Percentiles rank a stretch among this genome's conserved stretches.
Conservation (phyloP, 1,140 invertebrate species). For the Microplitis mediator region DNA sequence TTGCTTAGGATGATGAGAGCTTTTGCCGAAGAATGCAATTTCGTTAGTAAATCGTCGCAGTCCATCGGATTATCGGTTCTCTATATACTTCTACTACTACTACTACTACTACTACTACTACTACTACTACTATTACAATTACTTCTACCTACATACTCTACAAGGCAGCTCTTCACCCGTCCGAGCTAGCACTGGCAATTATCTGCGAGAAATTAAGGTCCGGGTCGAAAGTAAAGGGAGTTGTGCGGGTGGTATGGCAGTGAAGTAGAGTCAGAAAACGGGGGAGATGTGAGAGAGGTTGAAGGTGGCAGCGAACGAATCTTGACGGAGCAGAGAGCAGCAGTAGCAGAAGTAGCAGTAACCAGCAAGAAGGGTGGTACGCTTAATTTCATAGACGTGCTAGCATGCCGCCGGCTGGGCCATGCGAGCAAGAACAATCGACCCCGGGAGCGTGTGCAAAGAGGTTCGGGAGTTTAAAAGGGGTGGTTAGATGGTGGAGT, state of each 20-base stretch:
- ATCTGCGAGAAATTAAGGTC: slow-evolving; percentile 35
- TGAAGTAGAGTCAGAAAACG: background rate
- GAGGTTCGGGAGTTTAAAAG: slow-evolving; percentile 10
- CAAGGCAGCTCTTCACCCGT: too few species aligned
- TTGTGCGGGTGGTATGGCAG: slow-evolving; percentile 4
- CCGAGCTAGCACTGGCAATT: slow-evolving; percentile 29
- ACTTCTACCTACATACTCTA: too few species aligned
- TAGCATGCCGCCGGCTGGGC: slow-evolving; percentile 1
- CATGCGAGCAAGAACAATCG: slow-evolving; percentile 39
- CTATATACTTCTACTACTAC: background rate
- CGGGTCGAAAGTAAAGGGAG: slow-evolving; percentile 20
- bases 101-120: too few species aligned
- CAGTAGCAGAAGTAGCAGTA: slow-evolving; percentile 19
- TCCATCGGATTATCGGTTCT: slow-evolving; percentile 21
- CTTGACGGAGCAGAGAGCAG: slow-evolving; percentile 27
- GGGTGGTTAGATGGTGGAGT: background rate
- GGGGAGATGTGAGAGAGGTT: background rate
- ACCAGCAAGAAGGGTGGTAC: slow-evolving; percentile 27
- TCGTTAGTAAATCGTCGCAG: slow-evolving; percentile 22
- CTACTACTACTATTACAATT: too few species aligned
- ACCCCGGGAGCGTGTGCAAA: slow-evolving; percentile 33
- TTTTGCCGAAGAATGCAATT: slow-evolving; percentile 36
- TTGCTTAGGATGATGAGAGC: slow-evolving; percentile 32
- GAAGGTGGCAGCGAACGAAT: slow-evolving; percentile 21
- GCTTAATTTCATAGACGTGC: slow-evolving; percentile 36